Conservation (phyloP, 1,140 invertebrate genomes). For the Orussus abietinus region DNA sequence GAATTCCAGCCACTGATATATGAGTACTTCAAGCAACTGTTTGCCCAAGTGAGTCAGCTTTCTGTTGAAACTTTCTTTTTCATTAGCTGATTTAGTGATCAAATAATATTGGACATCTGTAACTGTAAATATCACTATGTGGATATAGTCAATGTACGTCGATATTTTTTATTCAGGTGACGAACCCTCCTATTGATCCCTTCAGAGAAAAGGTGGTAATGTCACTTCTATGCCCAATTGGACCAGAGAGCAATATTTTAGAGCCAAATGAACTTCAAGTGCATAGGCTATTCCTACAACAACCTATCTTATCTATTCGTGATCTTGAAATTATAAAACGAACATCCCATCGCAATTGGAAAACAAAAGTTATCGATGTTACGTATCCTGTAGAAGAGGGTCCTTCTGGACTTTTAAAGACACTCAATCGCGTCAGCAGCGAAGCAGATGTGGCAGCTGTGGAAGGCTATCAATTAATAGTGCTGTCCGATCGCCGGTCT, state of each 20-base stretch:
- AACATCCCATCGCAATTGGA: constrained; percentile 87
- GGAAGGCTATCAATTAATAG: constrained; percentile 78
- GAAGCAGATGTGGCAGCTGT: constrained; percentile 80
- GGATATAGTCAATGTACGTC: too few relatives aligned
- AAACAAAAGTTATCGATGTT: constrained; percentile 85
- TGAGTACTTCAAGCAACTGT: constrained; percentile 99
- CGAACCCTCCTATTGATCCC: constrained; percentile 99
- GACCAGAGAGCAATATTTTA: constrained; percentile 92
- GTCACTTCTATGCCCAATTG: constrained; percentile 89
- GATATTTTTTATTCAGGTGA: constrained; percentile 64
- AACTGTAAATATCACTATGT: too few relatives aligned
- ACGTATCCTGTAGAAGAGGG: constrained; percentile 76
- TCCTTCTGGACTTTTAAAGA: constrained; percentile 68
- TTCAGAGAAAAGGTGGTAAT: constrained; percentile 99
- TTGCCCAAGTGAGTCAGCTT: constrained; percentile 78
- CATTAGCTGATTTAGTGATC: constrained; percentile 1
- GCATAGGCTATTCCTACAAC: constrained; percentile 86
- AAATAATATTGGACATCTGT: not conserved
- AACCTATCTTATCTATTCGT: constrained; percentile 89
- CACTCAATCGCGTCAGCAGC: constrained; percentile 74
- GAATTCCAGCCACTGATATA: constrained; percentile 91
- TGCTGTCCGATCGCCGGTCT: constrained; percentile 82
- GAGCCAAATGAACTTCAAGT: constrained; percentile 87
- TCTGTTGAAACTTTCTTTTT: constrained; percentile 7
- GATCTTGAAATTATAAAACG: constrained; percentile 86